phyloP scores from a whole-genome alignment of 2,113 vertebrate species.

The Megalops atlanticus region DNA sequence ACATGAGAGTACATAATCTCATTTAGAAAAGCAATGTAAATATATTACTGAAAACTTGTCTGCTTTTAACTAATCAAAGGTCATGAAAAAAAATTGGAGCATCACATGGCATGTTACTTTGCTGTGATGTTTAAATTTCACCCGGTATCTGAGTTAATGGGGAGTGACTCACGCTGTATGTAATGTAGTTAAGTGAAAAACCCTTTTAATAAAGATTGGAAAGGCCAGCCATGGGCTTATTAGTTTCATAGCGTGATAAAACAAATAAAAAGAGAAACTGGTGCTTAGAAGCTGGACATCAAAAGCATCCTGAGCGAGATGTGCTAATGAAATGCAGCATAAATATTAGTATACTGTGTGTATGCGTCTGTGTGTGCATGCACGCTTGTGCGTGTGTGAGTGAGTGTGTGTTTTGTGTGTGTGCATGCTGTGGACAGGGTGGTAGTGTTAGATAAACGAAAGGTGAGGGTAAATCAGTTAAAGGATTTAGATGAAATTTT shows the following conservation, averaged over 20 bases:
- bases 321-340: conserved; percentile 8
- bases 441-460: conserved; percentile 35
- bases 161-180: not conserved
- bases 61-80: conserved; percentile 22
- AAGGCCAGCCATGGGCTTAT: conserved; percentile 11
- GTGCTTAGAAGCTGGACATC: not conserved
- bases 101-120: not conserved
- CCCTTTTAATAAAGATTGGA: conserved; percentile 10
- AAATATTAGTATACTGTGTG: conserved; percentile 24
- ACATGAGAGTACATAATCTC: not conserved
- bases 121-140: conserved; percentile 6
- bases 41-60: not conserved
- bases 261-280: conserved; percentile 20
- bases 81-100: not conserved
- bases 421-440: conserved; percentile 15
- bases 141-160: conserved; percentile 9
- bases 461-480: not conserved
- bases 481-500: conserved; percentile 40
- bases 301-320: conserved; percentile 7
- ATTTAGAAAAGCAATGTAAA: conserved; percentile 6
- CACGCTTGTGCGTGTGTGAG: conserved; percentile 23
- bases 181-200: conserved; percentile 17
- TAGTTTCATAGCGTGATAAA: conserved; percentile 25
- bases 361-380: conserved; percentile 25
- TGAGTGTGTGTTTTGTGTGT: not conserved